Conservation (phyloP, 1,140 invertebrate species). For the Trichonephila clavata region DNA sequence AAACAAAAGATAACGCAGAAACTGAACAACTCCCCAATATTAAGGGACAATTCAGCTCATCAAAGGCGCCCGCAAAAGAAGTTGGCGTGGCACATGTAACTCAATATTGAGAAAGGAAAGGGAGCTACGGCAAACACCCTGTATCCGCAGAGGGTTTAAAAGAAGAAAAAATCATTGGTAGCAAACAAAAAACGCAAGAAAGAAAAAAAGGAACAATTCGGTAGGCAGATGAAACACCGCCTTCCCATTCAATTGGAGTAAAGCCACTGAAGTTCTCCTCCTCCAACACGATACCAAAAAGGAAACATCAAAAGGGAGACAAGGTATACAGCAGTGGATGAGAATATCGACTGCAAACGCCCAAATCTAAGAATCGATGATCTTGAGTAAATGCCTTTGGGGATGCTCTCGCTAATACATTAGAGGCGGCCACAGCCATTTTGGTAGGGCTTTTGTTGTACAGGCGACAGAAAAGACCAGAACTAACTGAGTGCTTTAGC, state of each 20-base stretch:
- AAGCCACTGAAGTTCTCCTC: conserved; percentile 5
- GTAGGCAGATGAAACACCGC: conserved; percentile 25
- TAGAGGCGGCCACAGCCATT: conserved; percentile 24
- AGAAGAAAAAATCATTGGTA: conserved; percentile 7
- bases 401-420: conserved; percentile 40
- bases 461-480: neutral
- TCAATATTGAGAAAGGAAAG: conserved; percentile 29
- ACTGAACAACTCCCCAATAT: conserved; percentile 33
- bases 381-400: conserved; percentile 52
- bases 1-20: neutral
- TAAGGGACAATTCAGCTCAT: conserved; percentile 39
- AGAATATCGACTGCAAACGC: conserved; percentile 57
- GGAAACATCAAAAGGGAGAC: conserved; percentile 62
- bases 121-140: conserved; percentile 13
- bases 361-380: conserved; percentile 60
- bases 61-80: conserved; percentile 10
- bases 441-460: neutral
- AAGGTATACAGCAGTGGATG: conserved; percentile 4
- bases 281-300: conserved; percentile 24
- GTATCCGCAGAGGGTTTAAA: neutral
- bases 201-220: conserved; percentile 18
- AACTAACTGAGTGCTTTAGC: neutral
- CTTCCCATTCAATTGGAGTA: conserved; percentile 47
- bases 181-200: neutral
- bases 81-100: conserved; percentile 3